A percentile compares a stretch with the other conserved stretches of the same genome.
Evolutionary conservation across 2,797 vertebrate genomes (phyloP).

Genomic region (Allochrocebus solatus): DNA sequence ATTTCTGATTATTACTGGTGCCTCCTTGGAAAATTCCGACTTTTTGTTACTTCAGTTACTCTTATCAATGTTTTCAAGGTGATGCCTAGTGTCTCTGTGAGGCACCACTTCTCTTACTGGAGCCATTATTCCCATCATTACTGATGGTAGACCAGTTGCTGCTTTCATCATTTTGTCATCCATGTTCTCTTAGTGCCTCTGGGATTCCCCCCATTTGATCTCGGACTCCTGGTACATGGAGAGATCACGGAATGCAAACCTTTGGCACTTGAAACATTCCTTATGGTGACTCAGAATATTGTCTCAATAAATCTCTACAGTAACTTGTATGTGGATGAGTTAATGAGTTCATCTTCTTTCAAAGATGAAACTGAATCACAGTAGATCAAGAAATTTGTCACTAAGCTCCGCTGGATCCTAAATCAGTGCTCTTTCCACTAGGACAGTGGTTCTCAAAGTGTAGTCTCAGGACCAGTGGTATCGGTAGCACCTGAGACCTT

Average conservation of each 20-base stretch:
- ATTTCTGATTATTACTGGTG: background rate
- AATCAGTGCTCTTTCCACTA: background rate
- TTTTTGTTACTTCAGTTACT: background rate
- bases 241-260: background rate
- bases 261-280: background rate
- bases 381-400: background rate
- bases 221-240: background rate
- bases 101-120: background rate
- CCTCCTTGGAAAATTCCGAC: background rate
- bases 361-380: background rate
- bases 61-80: background rate
- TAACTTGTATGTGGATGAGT: background rate
- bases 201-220: background rate
- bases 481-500: background rate
- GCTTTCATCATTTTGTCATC: too few relatives aligned
- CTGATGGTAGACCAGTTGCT: background rate
- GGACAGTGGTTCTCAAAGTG: background rate
- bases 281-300: background rate
- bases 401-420: background rate
- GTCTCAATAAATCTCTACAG: background rate
- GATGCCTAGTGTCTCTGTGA: background rate
- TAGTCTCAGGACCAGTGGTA: background rate
- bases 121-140: background rate
- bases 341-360: background rate
- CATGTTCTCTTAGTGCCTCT: background rate